Conservation (phyloP, 2,888 invertebrate genomes). For the Agonopterix arenella region DNA sequence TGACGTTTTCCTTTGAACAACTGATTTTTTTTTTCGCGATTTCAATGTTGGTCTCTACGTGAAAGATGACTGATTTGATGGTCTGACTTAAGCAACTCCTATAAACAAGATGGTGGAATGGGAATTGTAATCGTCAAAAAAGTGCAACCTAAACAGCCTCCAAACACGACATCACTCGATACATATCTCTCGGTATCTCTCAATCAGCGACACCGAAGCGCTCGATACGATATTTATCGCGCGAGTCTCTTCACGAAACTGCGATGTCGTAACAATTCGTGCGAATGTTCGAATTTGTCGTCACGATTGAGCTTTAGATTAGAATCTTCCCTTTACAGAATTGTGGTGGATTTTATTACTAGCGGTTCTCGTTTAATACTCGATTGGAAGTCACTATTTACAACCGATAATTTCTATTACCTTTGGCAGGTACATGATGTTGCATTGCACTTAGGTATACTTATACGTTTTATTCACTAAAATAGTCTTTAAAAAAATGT, state of each 20-base stretch:
- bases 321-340: conserved; percentile 26
- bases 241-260: conserved; percentile 24
- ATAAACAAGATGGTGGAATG: too few species aligned
- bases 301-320: conserved; percentile 49
- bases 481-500: background rate
- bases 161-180: conserved; percentile 13
- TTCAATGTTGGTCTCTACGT: too few species aligned
- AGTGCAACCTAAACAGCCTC: background rate
- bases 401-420: background rate
- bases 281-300: conserved; percentile 51
- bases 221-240: conserved; percentile 23
- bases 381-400: background rate
- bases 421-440: background rate
- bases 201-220: conserved; percentile 19
- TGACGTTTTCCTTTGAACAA: too few species aligned
- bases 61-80: too few species aligned
- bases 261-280: conserved; percentile 43
- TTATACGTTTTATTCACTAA: background rate
- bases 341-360: conserved; percentile 3
- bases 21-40: too few species aligned
- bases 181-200: conserved; percentile 21
- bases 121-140: too few species aligned
- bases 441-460: background rate
- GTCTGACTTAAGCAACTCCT: too few species aligned
- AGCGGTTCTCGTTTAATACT: background rate